Base-by-base conservation (phyloP, 2,113 vertebrate species). In the Mastomys natalensis region DNA sequence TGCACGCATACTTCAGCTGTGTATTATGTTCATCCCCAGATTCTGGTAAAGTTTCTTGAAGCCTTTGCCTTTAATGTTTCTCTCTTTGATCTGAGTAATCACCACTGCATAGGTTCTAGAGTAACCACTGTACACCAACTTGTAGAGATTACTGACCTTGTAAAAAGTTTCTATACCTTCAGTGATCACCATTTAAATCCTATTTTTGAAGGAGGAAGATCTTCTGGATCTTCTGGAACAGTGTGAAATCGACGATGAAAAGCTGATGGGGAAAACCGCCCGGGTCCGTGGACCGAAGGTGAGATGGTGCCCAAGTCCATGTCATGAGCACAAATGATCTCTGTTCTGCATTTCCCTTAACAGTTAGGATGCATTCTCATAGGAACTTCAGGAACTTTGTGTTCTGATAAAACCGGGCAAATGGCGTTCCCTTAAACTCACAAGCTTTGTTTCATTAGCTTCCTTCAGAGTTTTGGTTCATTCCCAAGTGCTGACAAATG, bases 161-260 rank as follows among this genome's bases (percentile, higher is more conserved):
- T n/a, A 86, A 94, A 95, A 90, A 66, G 77, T 77, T 53, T 89
- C 15, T 89, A 89, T 37, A 82, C 37, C 0, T 10, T 80, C 45
- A 94, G 74, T 89, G 19, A 92, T 89, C 15, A 13, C 0, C 93
- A 48, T 96, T 95, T 95, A 92, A 91, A 91, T 87, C 86, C 94
- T 96, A 24, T 22, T 48, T 95, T 98, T 91, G 89, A 95, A 99
- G 99, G 99, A 99, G 96, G 99, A 99, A 98, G 99, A 99, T 97
- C 99, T 99, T 98, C 98, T 99, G 98, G 99, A 99, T 98, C 99
- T 99, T 97, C 97, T 99, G 98, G 99, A 99, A 92, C 99, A 99
- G 68, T 99, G 99, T 98, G 99, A 99, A 98, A 98, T 99, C 98
- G 99, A 99, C 74, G 99, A 99, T 81, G 99, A 99, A 98, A 99